Conservation (phyloP, 2,113 vertebrate species). For the Alaudala cheleensis region DNA sequence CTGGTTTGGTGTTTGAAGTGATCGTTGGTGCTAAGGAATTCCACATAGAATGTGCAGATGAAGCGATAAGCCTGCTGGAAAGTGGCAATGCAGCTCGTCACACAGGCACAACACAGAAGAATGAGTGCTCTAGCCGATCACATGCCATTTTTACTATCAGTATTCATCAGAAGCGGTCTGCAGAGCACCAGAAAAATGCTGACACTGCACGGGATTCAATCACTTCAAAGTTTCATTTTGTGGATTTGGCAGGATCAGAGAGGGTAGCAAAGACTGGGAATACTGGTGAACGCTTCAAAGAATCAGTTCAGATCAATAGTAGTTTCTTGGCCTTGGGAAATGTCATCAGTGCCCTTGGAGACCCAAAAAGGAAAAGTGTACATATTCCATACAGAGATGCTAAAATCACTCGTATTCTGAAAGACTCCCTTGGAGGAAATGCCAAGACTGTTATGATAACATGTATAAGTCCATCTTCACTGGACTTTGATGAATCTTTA, state of each 20-base stretch:
- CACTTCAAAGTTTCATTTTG: conserved; percentile 88
- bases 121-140: conserved; percentile 88
- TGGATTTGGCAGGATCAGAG: conserved; percentile 91
- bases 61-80: conserved; percentile 82
- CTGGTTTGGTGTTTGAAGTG: conserved; percentile 74
- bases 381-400: conserved; percentile 89
- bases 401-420: conserved; percentile 92
- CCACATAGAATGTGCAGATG: conserved; percentile 79
- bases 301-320: conserved; percentile 88
- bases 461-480: conserved; percentile 87
- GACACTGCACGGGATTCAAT: conserved; percentile 42
- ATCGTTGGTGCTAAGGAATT: conserved; percentile 87
- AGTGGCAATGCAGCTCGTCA: conserved; percentile 83
- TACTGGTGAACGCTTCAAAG: conserved; percentile 85
- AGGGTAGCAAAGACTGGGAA: conserved; percentile 86
- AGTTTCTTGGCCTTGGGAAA: conserved; percentile 88
- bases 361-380: conserved; percentile 75
- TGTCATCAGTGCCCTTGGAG: conserved; percentile 89
- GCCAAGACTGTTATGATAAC: conserved; percentile 90
- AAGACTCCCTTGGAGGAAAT: conserved; percentile 89
- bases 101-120: conserved; percentile 83
- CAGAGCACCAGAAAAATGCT: conserved; percentile 14
- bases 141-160: conserved; percentile 88
- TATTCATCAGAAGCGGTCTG: conserved; percentile 69
- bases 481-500: conserved; percentile 85